Percentiles rank a stretch among this genome's conserved stretches.
Evolutionary conservation across 1,140 invertebrate species (phyloP).

Genomic region (Bombus ignitus): DNA sequence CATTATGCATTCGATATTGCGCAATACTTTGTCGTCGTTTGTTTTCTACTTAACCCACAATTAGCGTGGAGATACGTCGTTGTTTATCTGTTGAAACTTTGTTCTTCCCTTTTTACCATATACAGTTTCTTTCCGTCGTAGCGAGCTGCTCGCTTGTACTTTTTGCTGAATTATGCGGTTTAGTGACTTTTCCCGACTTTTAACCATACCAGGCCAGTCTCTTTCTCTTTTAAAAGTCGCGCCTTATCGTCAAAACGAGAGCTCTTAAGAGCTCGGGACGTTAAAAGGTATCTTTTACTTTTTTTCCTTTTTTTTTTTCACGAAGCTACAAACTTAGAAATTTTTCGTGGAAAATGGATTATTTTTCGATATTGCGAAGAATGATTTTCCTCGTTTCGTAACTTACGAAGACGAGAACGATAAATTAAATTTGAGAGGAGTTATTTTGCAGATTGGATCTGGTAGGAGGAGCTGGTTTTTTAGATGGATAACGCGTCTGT

Average conservation of each 20-base stretch:
- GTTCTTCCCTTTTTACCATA: not conserved
- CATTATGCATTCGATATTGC: constrained; percentile 28
- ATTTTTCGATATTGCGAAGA: not conserved
- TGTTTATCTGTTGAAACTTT: not conserved
- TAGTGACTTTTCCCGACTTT: no score
- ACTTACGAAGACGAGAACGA: not conserved
- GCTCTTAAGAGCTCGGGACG: no score
- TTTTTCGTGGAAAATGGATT: not conserved
- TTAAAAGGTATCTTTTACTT: no score
- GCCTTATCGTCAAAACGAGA: no score
- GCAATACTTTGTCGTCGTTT: constrained; percentile 15
- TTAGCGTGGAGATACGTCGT: not conserved
- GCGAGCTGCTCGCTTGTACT: no score
- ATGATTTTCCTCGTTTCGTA: not conserved
- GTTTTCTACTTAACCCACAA: not conserved
- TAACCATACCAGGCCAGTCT: no score
- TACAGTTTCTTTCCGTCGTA: no score
- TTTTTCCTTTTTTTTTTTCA: not conserved
- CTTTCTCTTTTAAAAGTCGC: no score
- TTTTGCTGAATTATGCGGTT: no score
- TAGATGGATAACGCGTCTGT: no score
- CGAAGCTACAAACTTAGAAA: not conserved
- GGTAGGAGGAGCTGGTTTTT: no score
- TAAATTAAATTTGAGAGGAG: not conserved
- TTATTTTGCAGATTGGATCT: no score